These are phyloP conservation scores for Dryomyza anilis DNA, from an alignment of 2,888 invertebrate species.

Conservation along the genomic window DNA sequence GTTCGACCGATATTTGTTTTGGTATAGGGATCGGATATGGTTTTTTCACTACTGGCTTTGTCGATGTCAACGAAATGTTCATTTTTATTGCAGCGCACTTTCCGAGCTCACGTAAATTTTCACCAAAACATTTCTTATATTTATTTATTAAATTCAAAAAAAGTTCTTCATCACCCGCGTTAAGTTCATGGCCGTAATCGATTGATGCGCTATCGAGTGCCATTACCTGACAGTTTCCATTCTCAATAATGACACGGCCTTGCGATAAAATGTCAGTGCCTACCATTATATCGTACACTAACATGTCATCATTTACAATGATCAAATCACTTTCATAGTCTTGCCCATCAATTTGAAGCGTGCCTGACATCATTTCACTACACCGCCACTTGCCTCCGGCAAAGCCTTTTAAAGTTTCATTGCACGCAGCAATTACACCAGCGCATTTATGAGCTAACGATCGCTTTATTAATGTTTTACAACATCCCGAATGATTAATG, in stretches of 20 bases:
- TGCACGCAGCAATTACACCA: neutral
- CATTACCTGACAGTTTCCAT: slow-evolving; percentile 23
- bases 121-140: slow-evolving; percentile 26
- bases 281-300: slow-evolving; percentile 23
- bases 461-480: neutral
- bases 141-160: slow-evolving; percentile 22
- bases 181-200: neutral
- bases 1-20: slow-evolving; percentile 24
- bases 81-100: slow-evolving; percentile 25
- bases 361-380: neutral
- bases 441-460: neutral
- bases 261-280: slow-evolving; percentile 27
- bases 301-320: neutral
- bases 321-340: neutral
- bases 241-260: slow-evolving; percentile 29
- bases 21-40: slow-evolving; percentile 29
- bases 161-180: too few relatives aligned
- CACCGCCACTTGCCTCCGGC: slow-evolving; percentile 23
- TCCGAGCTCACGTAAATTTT: slow-evolving; percentile 24
- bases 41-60: slow-evolving; percentile 21
- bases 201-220: neutral
- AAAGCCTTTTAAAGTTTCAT: slow-evolving; percentile 14
- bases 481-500: neutral
- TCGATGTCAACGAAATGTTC: slow-evolving; percentile 20
- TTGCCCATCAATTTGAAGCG: neutral